A percentile compares a stretch with the other conserved stretches of the same genome.
Evolutionary conservation across 2,797 vertebrate genomes (phyloP).

Genomic region (Melopsittacus undulatus): DNA sequence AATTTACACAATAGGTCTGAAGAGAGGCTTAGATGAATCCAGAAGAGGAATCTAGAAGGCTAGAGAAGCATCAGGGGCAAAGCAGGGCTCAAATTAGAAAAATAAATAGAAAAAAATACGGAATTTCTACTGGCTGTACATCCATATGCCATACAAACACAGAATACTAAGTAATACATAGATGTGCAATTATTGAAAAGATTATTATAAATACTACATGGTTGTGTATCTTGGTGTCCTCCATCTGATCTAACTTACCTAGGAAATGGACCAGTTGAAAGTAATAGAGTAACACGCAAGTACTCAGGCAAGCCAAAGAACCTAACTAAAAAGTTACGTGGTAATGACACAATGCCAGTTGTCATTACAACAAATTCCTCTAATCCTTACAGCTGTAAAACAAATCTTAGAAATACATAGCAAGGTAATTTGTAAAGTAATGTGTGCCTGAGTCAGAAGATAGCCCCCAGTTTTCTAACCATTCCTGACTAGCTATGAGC

Average conservation of each 20-base stretch:
- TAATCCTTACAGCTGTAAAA: slow-evolving; percentile 44
- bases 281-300: neutral
- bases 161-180: neutral
- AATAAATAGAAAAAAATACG: neutral
- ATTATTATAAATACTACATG: neutral
- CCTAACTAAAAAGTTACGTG: neutral
- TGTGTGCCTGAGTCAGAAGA: slow-evolving; percentile 8
- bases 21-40: neutral
- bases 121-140: neutral
- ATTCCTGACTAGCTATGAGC: neutral
- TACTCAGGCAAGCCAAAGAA: slow-evolving; percentile 1
- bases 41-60: neutral
- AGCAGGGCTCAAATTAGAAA: neutral
- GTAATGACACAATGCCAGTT: slow-evolving; percentile 15
- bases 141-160: neutral
- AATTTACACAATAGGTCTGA: neutral
- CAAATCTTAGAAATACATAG: slow-evolving; percentile 32
- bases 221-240: neutral
- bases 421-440: slow-evolving; percentile 44
- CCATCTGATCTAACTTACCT: neutral
- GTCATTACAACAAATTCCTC: slow-evolving; percentile 54
- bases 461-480: slow-evolving; percentile 23
- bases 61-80: neutral
- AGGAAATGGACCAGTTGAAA: neutral
- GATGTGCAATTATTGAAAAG: neutral